Evolutionary conservation across 2,888 invertebrate species (phyloP), one percentile per base, ranked within the genome.

Genomic region (Eupithecia subumbrata): DNA sequence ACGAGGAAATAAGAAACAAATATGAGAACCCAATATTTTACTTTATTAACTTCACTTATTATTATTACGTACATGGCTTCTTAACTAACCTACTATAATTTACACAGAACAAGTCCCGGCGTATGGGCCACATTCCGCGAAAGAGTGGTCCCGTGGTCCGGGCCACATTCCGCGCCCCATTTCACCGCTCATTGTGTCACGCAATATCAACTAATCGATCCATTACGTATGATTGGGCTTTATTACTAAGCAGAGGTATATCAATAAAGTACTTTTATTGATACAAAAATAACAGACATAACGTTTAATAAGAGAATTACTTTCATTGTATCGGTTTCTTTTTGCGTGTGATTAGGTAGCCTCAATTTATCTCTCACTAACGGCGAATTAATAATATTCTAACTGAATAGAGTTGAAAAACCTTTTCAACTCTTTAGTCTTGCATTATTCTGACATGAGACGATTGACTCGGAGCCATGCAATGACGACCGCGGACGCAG

Each of bases 111-210:
- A 43, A 4, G 37, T 37, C 37, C 7, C 37, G 37, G 0, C 3
- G 37, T 7, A 2, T 5, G 37, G 37, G 7, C 30, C 30, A 30
- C 30, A 30, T 30, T 30, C 30, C 30, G 30, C 30, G 18, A 7
- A 18, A 48, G 48, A 18, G 48, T 48, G 18, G 9, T 48, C 48
- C 48, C n/a, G 48, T 48, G 8, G 7, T 48, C 48, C 48, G 18
- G 18, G 48, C 48, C 48, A 48, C 48, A 48, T 18, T 18, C 48
- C 18, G 48, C 48, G n/a, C 8, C 48, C 48, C 18, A 79, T 75
- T 85, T 81, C 82, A 83, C 82, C 78, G 77, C 78, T 71, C 71
- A 72, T 80, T 70, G 12, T 34, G 37, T 22, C 30, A 30, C 63
- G 16, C 30, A 22, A 11, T 22, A 22, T 63, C 63, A 30, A 63